Evolutionary conservation across 2,113 vertebrate genomes (phyloP).

Genomic region (Gopherus evgoodei): DNA sequence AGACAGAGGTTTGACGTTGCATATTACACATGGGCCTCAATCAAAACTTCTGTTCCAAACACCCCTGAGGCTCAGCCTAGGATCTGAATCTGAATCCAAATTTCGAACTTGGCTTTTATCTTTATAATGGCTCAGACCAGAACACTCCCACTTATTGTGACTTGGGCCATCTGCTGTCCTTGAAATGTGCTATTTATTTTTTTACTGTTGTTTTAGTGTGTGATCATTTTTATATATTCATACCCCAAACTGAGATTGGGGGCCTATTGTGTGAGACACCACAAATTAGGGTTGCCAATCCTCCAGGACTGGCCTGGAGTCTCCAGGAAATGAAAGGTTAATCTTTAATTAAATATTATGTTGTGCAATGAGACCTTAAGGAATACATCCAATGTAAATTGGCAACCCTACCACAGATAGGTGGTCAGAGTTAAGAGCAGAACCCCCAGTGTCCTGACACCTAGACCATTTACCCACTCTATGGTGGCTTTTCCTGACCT

Average conservation of each 20-base stretch:
- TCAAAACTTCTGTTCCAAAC: neutral
- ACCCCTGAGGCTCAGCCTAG: neutral
- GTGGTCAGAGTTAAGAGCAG: neutral
- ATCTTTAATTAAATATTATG: too few species aligned
- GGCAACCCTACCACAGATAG: too few species aligned
- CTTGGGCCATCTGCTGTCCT: neutral
- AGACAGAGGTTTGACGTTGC: accelerated
- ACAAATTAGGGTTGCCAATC: neutral
- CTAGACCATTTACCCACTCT: neutral
- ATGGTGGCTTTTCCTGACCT: neutral
- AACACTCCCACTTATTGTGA: neutral
- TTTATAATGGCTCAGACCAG: neutral
- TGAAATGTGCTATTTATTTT: neutral
- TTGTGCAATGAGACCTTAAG: too few species aligned
- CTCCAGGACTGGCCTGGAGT: too few species aligned
- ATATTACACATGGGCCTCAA: slow-evolving; percentile 8
- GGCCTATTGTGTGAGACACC: neutral
- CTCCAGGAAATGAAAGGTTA: too few species aligned
- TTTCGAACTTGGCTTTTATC: neutral
- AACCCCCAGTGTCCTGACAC: neutral
- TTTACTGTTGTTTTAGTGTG: neutral
- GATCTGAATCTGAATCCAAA: neutral
- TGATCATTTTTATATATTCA: neutral
- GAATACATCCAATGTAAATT: too few species aligned
- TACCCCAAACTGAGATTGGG: neutral